Conservation (phyloP, 2,113 vertebrate genomes). For the Oreocharis arfaki region DNA sequence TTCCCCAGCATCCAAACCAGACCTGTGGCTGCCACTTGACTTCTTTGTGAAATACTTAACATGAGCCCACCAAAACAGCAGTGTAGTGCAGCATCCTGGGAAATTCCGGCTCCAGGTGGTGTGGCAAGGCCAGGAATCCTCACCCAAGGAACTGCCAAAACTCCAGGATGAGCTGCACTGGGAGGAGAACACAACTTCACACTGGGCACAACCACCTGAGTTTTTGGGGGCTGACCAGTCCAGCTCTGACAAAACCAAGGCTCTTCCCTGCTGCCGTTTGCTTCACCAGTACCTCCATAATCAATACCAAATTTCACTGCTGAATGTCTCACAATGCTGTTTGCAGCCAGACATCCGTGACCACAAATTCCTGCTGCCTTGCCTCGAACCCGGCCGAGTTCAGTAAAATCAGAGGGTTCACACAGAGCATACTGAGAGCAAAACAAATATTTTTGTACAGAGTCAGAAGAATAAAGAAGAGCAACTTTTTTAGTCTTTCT, state of each 20-base stretch:
- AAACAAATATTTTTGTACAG: background rate
- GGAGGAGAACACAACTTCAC: background rate
- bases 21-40: rapidly evolving
- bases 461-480: background rate
- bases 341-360: background rate
- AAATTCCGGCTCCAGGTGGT: rapidly evolving
- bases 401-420: background rate
- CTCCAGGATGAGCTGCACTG: background rate
- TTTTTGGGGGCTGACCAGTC: rapidly evolving
- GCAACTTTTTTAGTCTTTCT: rapidly evolving
- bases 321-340: rapidly evolving
- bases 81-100: background rate
- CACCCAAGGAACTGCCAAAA: background rate
- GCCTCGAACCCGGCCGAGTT: background rate
- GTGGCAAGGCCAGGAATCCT: background rate
- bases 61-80: rapidly evolving
- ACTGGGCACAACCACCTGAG: rapidly evolving
- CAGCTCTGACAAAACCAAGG: background rate
- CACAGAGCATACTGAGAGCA: background rate
- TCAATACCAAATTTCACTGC: background rate
- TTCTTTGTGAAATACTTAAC: rapidly evolving
- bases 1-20: rapidly evolving
- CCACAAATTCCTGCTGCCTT: background rate
- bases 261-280: background rate
- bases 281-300: background rate